phyloP scores from a whole-genome alignment of 1,140 invertebrate genomes.

The Aricia agestis region DNA sequence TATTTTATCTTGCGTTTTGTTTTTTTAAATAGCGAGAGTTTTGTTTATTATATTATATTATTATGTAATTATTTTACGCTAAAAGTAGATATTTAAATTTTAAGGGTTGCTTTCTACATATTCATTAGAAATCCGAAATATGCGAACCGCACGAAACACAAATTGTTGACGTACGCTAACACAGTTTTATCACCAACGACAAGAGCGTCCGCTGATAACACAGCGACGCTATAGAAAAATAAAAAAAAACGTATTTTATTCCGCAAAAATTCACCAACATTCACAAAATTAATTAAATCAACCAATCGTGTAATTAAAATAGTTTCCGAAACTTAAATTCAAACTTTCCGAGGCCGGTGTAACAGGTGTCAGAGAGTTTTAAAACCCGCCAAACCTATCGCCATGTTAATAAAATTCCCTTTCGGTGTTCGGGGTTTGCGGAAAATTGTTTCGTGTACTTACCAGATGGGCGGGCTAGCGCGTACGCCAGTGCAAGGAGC shows the following conservation, averaged over 20 bases:
- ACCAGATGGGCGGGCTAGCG: constrained; percentile 46
- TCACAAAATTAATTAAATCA: background rate
- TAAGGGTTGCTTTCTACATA: too few relatives aligned
- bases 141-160: background rate
- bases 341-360: constrained; percentile 18
- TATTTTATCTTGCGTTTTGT: too few relatives aligned
- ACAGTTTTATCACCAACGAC: background rate
- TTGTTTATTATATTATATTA: too few relatives aligned
- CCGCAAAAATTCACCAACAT: background rate
- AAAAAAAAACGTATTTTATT: background rate
- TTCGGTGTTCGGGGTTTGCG: constrained; percentile 6
- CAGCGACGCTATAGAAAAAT: background rate
- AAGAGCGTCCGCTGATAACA: background rate
- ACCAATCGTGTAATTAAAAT: background rate
- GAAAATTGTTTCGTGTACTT: constrained; percentile 27
- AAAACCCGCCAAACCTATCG: background rate
- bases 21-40: too few relatives aligned
- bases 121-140: too few relatives aligned
- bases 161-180: background rate
- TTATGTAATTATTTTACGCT: too few relatives aligned
- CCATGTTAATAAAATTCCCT: constrained; percentile 20
- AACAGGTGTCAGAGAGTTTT: constrained; percentile 31
- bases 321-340: constrained; percentile 15
- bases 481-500: constrained; percentile 40
- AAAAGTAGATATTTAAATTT: too few relatives aligned